Evolutionary conservation across 2,797 vertebrate species (phyloP), one percentile per base, ranked within the genome.

Genomic region (Amphiprion clarkii): DNA sequence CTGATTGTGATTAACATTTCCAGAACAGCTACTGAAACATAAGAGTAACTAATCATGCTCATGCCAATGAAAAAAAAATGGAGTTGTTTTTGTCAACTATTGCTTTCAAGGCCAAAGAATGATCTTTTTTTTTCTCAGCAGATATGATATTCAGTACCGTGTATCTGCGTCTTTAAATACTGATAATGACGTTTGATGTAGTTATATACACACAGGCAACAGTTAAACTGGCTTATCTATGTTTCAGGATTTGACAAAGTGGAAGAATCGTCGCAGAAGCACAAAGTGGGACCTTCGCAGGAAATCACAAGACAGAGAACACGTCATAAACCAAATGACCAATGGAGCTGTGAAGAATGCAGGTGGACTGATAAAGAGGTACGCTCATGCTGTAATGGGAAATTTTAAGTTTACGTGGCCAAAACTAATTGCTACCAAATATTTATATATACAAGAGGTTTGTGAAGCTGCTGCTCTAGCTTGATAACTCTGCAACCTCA

Each of bases 181-280:
- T 57, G 1, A 4, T n/a, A 40, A 31, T 36, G 53, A 23, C 19
- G 13, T 53, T 12, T 31, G 17, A 48, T 71, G 40, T 19, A 19
- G 10, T 46, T 10, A 11, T 21, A 13, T 36, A 10, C 2, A 36
- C 16, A 31, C 1, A 25, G 23, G 23, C 17, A 27, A 9, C 7
- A 4, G 8, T 36, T 8, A 29, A 19, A 39, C 19, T 27, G 1
- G 27, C 21, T 44, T 14, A 6, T 3, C 0, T 70, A 66, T 79
- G 27, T 76, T 52, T 79, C 78, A 99, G 98, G 97, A 98, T 79
- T 93, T 99, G 64, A 96, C 94, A 76, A 98, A 96, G 94, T 99
- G 98, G 98, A 99, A 99, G 90, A 96, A 81, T 81, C 96, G 96
- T 21, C 95, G 98, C 71, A 95, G 95, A 80, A 99, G 96, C 84